Evolutionary conservation across 2,797 vertebrate genomes (phyloP).

Genomic region (Mallotus villosus): DNA sequence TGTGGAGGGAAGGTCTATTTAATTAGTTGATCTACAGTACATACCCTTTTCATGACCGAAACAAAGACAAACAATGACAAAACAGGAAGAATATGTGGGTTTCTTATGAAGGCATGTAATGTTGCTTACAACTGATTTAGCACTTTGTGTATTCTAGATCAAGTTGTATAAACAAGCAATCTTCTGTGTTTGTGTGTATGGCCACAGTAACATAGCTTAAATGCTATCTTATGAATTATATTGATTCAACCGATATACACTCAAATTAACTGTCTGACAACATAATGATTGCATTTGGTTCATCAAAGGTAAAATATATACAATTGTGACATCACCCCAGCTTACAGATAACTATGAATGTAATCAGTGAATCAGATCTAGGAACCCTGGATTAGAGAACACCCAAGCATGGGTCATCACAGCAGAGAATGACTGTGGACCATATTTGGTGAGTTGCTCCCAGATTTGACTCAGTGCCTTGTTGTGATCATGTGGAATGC

Average conservation of each 20-base stretch:
- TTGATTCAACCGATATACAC: too few species aligned
- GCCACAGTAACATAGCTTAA: too few species aligned
- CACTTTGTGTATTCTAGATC: conserved; percentile 15
- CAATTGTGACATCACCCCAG: not conserved
- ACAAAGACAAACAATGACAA: conserved; percentile 54
- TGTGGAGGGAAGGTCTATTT: not conserved
- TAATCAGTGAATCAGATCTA: not conserved
- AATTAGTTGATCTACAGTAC: conserved; percentile 26
- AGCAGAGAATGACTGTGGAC: conserved; percentile 21
- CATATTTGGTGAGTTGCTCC: conserved; percentile 61
- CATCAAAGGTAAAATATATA: too few species aligned
- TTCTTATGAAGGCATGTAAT: conserved; percentile 18
- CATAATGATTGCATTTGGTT: too few species aligned
- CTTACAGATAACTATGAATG: not conserved
- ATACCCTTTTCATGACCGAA: conserved; percentile 32
- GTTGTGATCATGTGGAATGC: conserved; percentile 58
- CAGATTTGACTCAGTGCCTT: conserved; percentile 41
- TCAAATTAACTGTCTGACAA: too few species aligned
- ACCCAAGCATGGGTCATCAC: not conserved
- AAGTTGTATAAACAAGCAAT: conserved; percentile 12
- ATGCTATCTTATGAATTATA: too few species aligned
- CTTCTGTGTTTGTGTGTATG: conserved; percentile 9
- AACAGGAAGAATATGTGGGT: conserved; percentile 45
- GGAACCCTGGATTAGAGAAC: not conserved
- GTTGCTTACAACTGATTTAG: conserved; percentile 17